Base-by-base conservation (phyloP, 2,888 invertebrate species). In the Prenolepis imparis region DNA sequence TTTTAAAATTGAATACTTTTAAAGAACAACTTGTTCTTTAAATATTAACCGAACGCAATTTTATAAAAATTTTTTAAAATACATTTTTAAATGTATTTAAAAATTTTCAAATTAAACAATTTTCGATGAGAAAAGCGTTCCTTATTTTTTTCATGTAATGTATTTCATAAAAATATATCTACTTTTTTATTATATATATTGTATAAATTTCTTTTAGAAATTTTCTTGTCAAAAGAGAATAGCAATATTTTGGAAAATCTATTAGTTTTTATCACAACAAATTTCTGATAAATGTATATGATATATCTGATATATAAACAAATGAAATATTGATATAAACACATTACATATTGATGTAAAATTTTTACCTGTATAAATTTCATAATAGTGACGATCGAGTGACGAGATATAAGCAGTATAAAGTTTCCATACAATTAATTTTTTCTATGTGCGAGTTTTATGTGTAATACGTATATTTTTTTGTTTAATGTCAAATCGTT, bases 101-200 rank as follows among this genome's bases (percentile, higher is more conserved):
- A 28, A 28, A 12, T 44, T 48, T 48, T 48, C 2, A 48, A 48
- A 48, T 48, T 48, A 6, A 48, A 48, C 3, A 48, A 48, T 48
- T 48, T 18, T 48, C 2, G 18, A 0, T 6, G 18, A 48, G 48
- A 48, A 48, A 48, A 48, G 8, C 8, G 48, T 48, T 44, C 18
- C 48, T 6, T 48, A 48, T 48, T 18, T 48, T n/a, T 48, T 48
- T 18, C 2, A 48, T 18, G 44, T 15, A 15, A 48, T 70, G 61
- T 70, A 66, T 64, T 80, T 70, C 28, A 12, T 61, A 12, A 9
- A 59, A 44, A 78, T 44, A 12, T 44, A 15, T 52, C 66, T 82
- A 70, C 72, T 87, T 44, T 72, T 64, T 44, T 64, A 82, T 81
- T 75, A 67, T 39, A 52, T 39, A 18, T 80, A 75, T 70, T 87